Evolutionary conservation across 92 coral and sea anemone species (phyloP), one percentile per base, ranked within the genome.

Genomic region (Bergia puertoricense): DNA sequence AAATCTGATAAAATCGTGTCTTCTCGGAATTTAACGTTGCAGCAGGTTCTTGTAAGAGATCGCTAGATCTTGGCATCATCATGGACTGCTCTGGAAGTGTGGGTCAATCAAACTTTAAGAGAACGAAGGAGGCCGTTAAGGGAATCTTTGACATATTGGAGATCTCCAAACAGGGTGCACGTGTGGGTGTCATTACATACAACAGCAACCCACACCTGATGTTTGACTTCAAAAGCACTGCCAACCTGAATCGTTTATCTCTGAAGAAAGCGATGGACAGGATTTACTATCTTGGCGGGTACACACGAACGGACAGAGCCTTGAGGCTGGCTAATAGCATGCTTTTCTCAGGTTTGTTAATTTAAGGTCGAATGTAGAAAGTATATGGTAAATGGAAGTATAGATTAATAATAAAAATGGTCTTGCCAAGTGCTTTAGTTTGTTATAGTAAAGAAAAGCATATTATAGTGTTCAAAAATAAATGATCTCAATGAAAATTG

Each of bases 221-320:
- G 80, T 40, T 76, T 20, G 46, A 41, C 48, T 76, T 76, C 80
- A 76, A 76, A 20, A 76, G 80, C 80, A 22, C 80, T 76, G 54
- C 80, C 80, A 76, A 76, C 36, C 6, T 6, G 44, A 76, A 76
- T 76, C 80, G 51, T 45, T 20, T 40, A 30, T 76, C 80, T 76
- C 54, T 76, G 80, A 76, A 76, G 44, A 76, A 76, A 43, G 80
- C 80, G 46, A 76, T 76, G 80, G 80, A 76, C 14, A 76, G 22
- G 46, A 76, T 76, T 42, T 76, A 76, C 80, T 76, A 76, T 1
- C 51, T 76, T 76, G 80, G 80, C n/a, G 80, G 80, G 11, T 41
- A 76, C 16, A 76, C 80, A 16, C 48, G 80, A 41, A 76, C 80
- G 9, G 80, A 76, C 80, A 76, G 80, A 76, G 80, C 80, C 54